phyloP scores from a whole-genome alignment of 2,888 invertebrate genomes.

The Hyposoter didymator region DNA sequence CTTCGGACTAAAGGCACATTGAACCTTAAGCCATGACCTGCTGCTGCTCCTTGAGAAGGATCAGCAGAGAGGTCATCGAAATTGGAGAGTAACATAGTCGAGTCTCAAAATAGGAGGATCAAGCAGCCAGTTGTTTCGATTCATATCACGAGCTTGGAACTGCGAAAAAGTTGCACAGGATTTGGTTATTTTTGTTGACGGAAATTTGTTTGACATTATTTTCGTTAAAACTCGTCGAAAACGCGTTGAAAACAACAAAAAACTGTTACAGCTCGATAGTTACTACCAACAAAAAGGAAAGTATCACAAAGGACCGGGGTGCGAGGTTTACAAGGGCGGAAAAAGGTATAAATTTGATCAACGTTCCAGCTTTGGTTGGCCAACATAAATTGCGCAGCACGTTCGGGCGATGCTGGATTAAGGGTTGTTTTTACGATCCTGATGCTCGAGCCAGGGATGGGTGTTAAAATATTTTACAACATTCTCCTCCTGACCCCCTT shows the following conservation, averaged over 20 bases:
- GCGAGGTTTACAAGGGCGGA: constrained; percentile 19
- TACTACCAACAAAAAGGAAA: background rate
- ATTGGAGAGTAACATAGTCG: background rate
- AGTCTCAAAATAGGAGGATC: background rate
- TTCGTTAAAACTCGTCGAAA: background rate
- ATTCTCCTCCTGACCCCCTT: constrained; percentile 33
- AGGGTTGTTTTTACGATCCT: constrained; percentile 50
- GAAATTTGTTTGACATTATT: background rate
- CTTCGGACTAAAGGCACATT: constrained; percentile 31
- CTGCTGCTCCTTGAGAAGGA: background rate
- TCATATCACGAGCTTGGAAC: background rate
- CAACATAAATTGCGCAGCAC: constrained; percentile 45
- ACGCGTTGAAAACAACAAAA: background rate
- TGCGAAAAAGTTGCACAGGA: too few species aligned
- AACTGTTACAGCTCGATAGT: background rate
- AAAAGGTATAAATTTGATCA: constrained; percentile 43
- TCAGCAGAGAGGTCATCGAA: constrained; percentile 3
- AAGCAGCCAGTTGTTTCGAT: too few species aligned
- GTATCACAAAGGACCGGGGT: background rate
- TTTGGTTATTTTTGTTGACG: too few species aligned
- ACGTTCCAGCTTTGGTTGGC: constrained; percentile 4
- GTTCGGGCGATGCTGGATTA: constrained; percentile 54
- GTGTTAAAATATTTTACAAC: constrained; percentile 47
- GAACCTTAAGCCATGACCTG: constrained; percentile 18
- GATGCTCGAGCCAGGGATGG: constrained; percentile 21